Conservation (phyloP, 2,888 invertebrate genomes). For the Acheta domesticus region DNA sequence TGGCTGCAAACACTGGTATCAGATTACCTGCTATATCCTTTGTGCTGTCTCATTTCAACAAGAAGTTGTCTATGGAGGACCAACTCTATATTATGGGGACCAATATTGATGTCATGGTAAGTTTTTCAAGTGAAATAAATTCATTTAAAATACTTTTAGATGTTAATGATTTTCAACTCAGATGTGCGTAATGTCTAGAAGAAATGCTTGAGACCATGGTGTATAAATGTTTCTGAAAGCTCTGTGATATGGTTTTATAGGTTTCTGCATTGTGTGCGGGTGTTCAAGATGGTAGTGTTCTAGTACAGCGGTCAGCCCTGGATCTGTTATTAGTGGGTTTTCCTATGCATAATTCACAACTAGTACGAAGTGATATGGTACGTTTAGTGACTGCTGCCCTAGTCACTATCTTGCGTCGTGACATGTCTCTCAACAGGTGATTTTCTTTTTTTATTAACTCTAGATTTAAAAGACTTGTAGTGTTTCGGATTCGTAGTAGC, state of each 20-base stretch:
- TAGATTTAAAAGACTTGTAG: too few species aligned
- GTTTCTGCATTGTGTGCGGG: constrained; percentile 74
- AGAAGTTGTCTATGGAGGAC: constrained; percentile 72
- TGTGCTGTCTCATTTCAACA: constrained; percentile 74
- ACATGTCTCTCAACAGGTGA: constrained; percentile 77
- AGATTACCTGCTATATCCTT: constrained; percentile 79
- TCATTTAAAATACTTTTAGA: neutral
- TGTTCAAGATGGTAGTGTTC: constrained; percentile 72
- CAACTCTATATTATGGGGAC: constrained; percentile 80
- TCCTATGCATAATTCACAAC: constrained; percentile 76
- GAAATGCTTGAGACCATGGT: too few species aligned
- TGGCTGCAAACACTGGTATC: constrained; percentile 74
- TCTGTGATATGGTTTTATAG: constrained; percentile 45
- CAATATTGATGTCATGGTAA: constrained; percentile 77
- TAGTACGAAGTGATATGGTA: constrained; percentile 65
- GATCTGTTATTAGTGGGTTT: constrained; percentile 80
- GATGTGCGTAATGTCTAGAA: too few species aligned
- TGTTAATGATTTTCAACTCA: too few species aligned
- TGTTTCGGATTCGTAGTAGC: too few species aligned
- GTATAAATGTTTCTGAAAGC: neutral
- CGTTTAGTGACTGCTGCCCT: constrained; percentile 70
- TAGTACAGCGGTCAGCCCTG: constrained; percentile 81
- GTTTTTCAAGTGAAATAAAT: constrained; percentile 26
- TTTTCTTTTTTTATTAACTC: too few species aligned
- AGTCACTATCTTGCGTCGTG: constrained; percentile 71